Evolutionary conservation across 2,113 vertebrate species (phyloP), one percentile per base, ranked within the genome.

Genomic region (Muntiacus muntjak): DNA sequence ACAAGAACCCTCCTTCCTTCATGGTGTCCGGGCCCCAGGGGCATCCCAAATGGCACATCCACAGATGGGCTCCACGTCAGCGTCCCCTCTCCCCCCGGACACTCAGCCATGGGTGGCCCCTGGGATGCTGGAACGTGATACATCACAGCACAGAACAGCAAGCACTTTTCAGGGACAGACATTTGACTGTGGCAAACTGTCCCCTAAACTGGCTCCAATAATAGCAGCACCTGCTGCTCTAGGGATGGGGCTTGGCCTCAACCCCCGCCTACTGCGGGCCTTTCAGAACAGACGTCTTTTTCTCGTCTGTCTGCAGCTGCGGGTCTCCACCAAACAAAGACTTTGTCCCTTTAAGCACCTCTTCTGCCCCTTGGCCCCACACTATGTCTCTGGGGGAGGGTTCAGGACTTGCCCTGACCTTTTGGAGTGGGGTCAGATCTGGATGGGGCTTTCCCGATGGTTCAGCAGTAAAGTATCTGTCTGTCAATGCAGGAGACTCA

Each of bases 81-180:
- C 2, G 0, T 15, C 13, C 11, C 13, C 1, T 11, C 14, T 15
- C 19, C 33, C 9, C 9, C 33, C 2, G 8, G 36, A 76, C 79
- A 50, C 62, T 17, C 52, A 6, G 28, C 7, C 19, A 0, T 0
- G 1, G 2, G 40, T 16, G 7, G 25, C 7, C 36, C 50, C 2
- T 16, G 6, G 36, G n/a, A 36, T 8, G 1, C 7, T 14, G 5
- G 25, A 43, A 52, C 4, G 5, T 4, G 7, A 0, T 17, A 2
- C 47, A 21, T 50, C 25, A 19, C 50, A 19, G 15, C 7, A 10
- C 52, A 14, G 25, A 47, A 55, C 1, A 45, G 36, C 45, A 33
- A 12, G 64, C 40, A 26, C 36, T 88, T 43, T 67, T 11, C 62
- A 21, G n/a, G 78, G 84, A 60, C 28, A 30, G 3, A 1, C 2